Evolutionary conservation across 2,888 invertebrate genomes (phyloP).

Genomic region (Perdita meconis): DNA sequence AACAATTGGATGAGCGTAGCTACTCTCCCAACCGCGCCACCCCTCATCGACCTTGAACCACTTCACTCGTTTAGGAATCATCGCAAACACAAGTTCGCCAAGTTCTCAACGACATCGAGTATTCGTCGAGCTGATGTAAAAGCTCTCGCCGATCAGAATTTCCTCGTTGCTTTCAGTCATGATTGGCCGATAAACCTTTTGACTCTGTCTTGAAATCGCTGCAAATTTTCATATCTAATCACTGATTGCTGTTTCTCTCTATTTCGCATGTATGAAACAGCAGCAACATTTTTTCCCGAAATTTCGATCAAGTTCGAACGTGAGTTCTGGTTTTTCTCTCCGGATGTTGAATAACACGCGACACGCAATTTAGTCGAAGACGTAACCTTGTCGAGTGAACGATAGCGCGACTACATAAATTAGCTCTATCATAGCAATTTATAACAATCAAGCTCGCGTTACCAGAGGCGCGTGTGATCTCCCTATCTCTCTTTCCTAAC

Average conservation of each 20-base stretch:
- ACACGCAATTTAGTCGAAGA: too few relatives aligned
- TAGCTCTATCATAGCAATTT: background rate
- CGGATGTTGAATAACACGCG: background rate
- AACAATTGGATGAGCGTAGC: slow-evolving; percentile 67
- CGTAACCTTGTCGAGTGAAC: background rate
- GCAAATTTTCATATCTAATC: slow-evolving; percentile 2
- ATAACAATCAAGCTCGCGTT: slow-evolving; percentile 3
- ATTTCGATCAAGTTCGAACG: too few relatives aligned
- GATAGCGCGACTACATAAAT: slow-evolving; percentile 6
- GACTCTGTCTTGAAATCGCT: background rate
- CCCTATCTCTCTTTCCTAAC: background rate
- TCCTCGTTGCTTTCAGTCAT: slow-evolving; percentile 13
- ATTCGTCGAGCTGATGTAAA: slow-evolving; percentile 43
- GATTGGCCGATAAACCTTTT: background rate
- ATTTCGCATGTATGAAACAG: background rate
- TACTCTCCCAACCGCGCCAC: slow-evolving; percentile 55
- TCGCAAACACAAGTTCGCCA: slow-evolving; percentile 59
- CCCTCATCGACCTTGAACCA: slow-evolving; percentile 41
- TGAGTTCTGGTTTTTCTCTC: too few relatives aligned
- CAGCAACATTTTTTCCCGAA: too few relatives aligned
- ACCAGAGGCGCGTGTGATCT: too few relatives aligned
- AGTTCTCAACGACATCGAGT: slow-evolving; percentile 50
- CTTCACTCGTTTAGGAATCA: slow-evolving; percentile 47
- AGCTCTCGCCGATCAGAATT: slow-evolving; percentile 43
- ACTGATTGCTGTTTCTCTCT: background rate